Evolutionary conservation across 2,113 vertebrate species (phyloP).

Genomic region (Sinocyclocheilus grahami): DNA sequence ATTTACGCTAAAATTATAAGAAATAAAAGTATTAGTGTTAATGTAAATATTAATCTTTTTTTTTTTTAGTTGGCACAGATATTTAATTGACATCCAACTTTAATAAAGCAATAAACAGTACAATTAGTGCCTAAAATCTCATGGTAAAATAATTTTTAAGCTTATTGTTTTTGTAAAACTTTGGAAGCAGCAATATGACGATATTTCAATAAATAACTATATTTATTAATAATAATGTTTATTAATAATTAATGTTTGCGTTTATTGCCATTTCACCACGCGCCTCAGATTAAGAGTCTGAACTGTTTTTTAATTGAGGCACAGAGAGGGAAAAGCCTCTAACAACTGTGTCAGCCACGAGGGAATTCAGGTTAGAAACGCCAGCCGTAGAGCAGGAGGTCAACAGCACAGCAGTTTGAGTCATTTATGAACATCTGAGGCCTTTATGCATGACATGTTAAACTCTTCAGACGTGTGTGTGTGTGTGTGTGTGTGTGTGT

Average conservation of each 20-base stretch:
- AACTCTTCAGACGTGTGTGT: slow-evolving; percentile 48
- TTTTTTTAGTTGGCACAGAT: too few species aligned
- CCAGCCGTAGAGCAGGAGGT: neutral
- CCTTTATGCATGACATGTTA: slow-evolving; percentile 59
- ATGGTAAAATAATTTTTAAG: too few species aligned
- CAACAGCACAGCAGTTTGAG: neutral
- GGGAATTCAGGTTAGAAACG: neutral
- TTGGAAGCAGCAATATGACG: neutral
- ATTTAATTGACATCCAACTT: too few species aligned
- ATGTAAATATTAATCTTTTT: too few species aligned
- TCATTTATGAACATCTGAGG: slow-evolving; percentile 57
- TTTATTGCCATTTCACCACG: neutral
- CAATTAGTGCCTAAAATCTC: too few species aligned
- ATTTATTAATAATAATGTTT: neutral
- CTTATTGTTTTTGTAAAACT: too few species aligned
- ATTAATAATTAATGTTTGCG: neutral
- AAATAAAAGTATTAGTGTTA: too few species aligned
- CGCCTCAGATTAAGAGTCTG: neutral
- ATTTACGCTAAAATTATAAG: neutral
- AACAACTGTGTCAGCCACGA: neutral
- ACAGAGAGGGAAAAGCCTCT: neutral
- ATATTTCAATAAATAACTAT: neutral
- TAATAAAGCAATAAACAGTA: too few species aligned
- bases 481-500: slow-evolving; percentile 30
- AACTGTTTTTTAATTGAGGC: neutral